Percentiles rank a stretch among this genome's conserved stretches.
phyloP scores from a whole-genome alignment of 2,888 invertebrate genomes.

The Brenthis hecate region DNA sequence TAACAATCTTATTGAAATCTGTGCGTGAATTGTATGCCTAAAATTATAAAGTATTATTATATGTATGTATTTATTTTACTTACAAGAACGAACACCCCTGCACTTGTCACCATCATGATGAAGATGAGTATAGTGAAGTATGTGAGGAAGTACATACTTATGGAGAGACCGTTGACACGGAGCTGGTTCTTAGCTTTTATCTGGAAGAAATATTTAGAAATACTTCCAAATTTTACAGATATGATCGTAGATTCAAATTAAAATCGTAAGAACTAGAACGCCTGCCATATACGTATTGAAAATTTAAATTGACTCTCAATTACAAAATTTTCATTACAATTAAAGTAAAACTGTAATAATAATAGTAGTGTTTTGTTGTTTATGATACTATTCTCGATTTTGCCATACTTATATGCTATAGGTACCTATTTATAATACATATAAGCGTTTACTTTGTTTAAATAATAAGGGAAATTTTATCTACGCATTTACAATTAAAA shows the following conservation, averaged over 20 bases:
- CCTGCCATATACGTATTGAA: neutral
- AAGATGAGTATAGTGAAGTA: conserved; percentile 88
- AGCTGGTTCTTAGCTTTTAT: conserved; percentile 91
- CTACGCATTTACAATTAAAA: too few species aligned
- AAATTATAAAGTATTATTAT: neutral
- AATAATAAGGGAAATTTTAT: too few species aligned
- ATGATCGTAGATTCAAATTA: neutral
- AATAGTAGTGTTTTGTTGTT: neutral
- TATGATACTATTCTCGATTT: too few species aligned
- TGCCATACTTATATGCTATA: too few species aligned
- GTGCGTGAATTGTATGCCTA: too few species aligned
- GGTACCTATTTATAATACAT: too few species aligned
- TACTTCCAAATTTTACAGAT: neutral
- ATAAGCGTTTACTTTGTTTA: too few species aligned
- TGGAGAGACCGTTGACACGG: conserved; percentile 90
- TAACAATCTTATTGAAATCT: too few species aligned
- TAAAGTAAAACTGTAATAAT: neutral
- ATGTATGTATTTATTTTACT: conserved; percentile 42
- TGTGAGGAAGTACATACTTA: conserved; percentile 88
- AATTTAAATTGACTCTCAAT: neutral
- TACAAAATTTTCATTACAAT: neutral
- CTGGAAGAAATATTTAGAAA: conserved; percentile 63
- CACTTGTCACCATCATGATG: conserved; percentile 86
- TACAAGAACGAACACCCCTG: conserved; percentile 82
- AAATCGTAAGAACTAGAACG: neutral